Base-by-base conservation (phyloP, 2,888 invertebrate genomes). In the Tinea pellionella region DNA sequence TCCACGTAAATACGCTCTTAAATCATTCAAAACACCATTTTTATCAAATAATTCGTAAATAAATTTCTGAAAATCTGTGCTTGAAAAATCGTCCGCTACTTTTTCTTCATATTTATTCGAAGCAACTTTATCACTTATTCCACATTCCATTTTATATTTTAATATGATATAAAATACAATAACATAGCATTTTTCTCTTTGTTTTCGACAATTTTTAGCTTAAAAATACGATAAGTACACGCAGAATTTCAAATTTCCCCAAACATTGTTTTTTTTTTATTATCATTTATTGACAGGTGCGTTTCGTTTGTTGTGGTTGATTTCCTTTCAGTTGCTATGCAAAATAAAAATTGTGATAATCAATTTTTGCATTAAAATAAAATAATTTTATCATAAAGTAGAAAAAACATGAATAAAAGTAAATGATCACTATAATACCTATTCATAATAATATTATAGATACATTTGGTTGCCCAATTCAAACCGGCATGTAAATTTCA, bases 1-100 rank as follows among this genome's bases (percentile, higher is more conserved):
- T 56, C 86, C 80, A 53, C 91, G 84, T 68, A 91, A 77, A 68
- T 90, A 89, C 1, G 90, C 86, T 62, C 90, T 77, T 59, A 91
- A 71, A 64, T 91, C 89, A 37, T 88, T 83, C 37, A 91, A 69
- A 59, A 91, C 74, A 13, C 91, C 91, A 72, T 89, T 89, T 70
- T 89, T 88, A 70, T 90, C 89, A 69, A 91, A 90, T 76, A 90
- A 87, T 62, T 85, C 79, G 61, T 80, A 88, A 56, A 91, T 78
- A 70, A 83, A 85, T 66, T 79, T 82, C 74, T 90, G 89, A 74
- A 91, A 91, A 68, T 89, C 88, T 67, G 89, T 83, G 2, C 81
- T 65, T 0, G 82, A 77, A 60, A 74, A 73, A 63, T 69, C 69
- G 61, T 64, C 63, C 32, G 53, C 32, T 19, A 61, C 24, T 55